Evolutionary conservation across 53 echinoderm and acorn worm species (phyloP), one percentile per base, ranked within the genome.

Genomic region (Henricia sp.): DNA sequence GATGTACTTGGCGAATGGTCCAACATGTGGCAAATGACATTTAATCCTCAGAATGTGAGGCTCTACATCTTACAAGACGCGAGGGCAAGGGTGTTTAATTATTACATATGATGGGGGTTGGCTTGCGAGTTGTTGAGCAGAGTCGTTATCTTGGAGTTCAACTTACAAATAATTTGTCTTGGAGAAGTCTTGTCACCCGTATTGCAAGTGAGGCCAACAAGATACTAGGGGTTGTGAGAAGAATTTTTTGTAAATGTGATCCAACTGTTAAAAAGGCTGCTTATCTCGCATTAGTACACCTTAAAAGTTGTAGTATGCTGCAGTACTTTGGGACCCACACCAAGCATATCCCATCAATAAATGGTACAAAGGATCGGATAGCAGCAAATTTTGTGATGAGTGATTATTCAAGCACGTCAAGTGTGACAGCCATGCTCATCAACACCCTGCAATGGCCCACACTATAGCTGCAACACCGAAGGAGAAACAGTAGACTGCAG

Each of bases 261-360:
- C 27, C 63, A 17, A 2, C 57, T n/a, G 63, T 77, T 2, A 77
- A 77, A 26, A 40, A 37, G 39, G 60, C 77, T 35, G 77, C 77
- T 26, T 77, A 77, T 27, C 21, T 58, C 14, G 78, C 63, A 16
- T 78, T n/a, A n/a, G n/a, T n/a, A n/a, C n/a, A n/a, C n/a, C n/a
- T n/a, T n/a, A n/a, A n/a, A n/a, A n/a, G n/a, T n/a, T n/a, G 13
- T 58, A 78, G 42, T 78, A 78, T 62, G 78, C 63, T 21, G 78
- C 57, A 39, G 2, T 62, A 4, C 21, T 78, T 20, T 78, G 62
- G 63, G 78, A 78, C 36, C 78, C 63, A 20, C 44, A 78, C 26
- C 78, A 78, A 37, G 13, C 37, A 3, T 10, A 29, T 10, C 24
- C 32, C 16, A 38, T 59, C 42, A 38, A 58, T 48, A 82, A 82